Evolutionary conservation across 2,888 invertebrate species (phyloP), one percentile per base, ranked within the genome.

Genomic region (Odontocolon sp.): DNA sequence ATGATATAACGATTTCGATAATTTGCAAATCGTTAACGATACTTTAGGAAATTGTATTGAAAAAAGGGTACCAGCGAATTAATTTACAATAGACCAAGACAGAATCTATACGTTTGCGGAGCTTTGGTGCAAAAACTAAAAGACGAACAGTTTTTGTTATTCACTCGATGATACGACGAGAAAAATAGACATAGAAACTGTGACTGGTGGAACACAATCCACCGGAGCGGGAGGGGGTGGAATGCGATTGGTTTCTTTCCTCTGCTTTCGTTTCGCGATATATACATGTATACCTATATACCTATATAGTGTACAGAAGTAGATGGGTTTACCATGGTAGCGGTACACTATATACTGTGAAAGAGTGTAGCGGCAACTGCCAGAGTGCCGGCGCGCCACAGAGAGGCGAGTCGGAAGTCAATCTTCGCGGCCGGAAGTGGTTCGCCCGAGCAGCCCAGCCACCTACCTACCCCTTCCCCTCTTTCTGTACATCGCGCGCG

Each of bases 391-490:
- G 71, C 72, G 77, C 77, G 67, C 71, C 81, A 73, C 79, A 82
- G 71, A 38, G 66, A 78, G 67, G 76, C 81, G 83, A 84, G 85
- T 85, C 87, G 87, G 87, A 87, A 86, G 87, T 87, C 87, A 87
- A 88, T 87, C 87, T 87, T 85, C 86, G 85, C 82, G 85, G 84
- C 84, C 87, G 87, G 87, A 87, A 85, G 87, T 85, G 88, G 88
- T 86, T 86, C 83, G 83, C 83, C 85, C 79, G 68, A 77, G 69
- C 74, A 75, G 75, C 80, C n/a, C 79, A 81, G 79, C 80, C 78
- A 79, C 77, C 78, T 69, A 68, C 59, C 74, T 64, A 64, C 45
- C 75, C 59, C 63, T 73, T 56, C 71, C 45, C 64, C 47, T 36
- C 31, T 31, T 47, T 38, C 52, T 67, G 33, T 21, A n/a, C n/a